Evolutionary conservation across 2,797 vertebrate species (phyloP).

Genomic region (Poeciliopsis gracilis): DNA sequence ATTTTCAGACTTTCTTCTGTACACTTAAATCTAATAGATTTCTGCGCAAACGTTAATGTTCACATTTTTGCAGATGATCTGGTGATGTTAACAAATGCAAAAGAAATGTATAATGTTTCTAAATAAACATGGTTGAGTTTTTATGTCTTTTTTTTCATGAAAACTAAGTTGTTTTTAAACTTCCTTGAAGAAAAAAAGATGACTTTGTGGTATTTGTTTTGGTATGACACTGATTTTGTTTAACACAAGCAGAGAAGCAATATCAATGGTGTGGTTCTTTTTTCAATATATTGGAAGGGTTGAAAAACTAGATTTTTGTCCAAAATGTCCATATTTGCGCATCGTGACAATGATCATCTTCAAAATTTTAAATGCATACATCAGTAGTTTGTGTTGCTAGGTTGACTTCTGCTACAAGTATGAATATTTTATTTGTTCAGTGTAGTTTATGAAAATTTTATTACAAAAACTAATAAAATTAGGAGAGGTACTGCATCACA

Average conservation of each 20-base stretch:
- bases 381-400: neutral
- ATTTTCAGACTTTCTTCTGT: neutral
- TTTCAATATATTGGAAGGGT: neutral
- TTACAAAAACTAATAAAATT: constrained; percentile 72
- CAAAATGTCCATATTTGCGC: neutral
- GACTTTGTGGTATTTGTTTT: neutral
- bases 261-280: neutral
- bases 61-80: neutral
- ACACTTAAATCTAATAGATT: neutral
- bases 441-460: constrained; percentile 65
- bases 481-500: constrained; percentile 73
- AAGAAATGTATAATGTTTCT: neutral
- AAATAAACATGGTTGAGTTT: neutral
- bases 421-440: constrained; percentile 9
- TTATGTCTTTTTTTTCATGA: neutral
- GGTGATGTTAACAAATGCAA: neutral
- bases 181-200: neutral
- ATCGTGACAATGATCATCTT: neutral
- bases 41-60: neutral
- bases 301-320: neutral
- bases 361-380: neutral
- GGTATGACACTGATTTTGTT: neutral
- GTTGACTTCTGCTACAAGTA: constrained; percentile 4
- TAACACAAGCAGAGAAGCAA: neutral
- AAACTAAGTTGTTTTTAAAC: neutral